Conservation (phyloP, 2,888 invertebrate genomes). For the Agrotis puta region DNA sequence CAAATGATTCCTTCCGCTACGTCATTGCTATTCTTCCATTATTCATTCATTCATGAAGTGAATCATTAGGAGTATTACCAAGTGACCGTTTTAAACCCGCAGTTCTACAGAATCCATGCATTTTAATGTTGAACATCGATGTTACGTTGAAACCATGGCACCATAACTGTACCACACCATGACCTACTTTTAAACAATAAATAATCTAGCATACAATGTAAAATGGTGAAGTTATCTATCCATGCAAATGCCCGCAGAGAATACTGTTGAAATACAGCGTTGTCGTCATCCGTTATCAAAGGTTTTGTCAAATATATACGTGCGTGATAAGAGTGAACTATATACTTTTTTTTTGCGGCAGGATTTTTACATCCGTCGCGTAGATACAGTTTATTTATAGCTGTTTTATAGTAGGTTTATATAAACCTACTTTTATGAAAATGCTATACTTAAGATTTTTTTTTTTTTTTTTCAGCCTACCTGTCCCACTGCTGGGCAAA, state of each 20-base stretch:
- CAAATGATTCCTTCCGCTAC: no score
- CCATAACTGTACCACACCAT: slow-evolving; percentile 14
- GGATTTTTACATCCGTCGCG: slow-evolving; percentile 49
- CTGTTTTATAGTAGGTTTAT: slow-evolving; percentile 1
- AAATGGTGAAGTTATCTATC: slow-evolving; percentile 31
- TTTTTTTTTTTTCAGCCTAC: no score
- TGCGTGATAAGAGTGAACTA: slow-evolving; percentile 30
- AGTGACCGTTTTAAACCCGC: no score
- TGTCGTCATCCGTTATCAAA: slow-evolving; percentile 40
- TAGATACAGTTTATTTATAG: slow-evolving; percentile 8
- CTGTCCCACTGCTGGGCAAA: no score
- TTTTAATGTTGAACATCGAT: slow-evolving; percentile 3
- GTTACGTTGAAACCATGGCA: slow-evolving; percentile 11
- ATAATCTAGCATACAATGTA: slow-evolving; percentile 6
- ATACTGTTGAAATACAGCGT: slow-evolving; percentile 10
- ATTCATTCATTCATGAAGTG: no score
- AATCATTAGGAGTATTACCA: no score
- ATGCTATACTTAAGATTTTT: no score
- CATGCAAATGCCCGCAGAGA: slow-evolving; percentile 28
- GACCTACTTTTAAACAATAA: slow-evolving; percentile 35
- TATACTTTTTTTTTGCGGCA: slow-evolving; percentile 33
- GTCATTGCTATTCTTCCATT: no score
- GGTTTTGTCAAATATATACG: slow-evolving; percentile 33
- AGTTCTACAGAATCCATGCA: slow-evolving; percentile 1
- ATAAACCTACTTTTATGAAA: no score